Evolutionary conservation across 1,140 invertebrate species (phyloP).

Genomic region (Drosophila mauritiana): DNA sequence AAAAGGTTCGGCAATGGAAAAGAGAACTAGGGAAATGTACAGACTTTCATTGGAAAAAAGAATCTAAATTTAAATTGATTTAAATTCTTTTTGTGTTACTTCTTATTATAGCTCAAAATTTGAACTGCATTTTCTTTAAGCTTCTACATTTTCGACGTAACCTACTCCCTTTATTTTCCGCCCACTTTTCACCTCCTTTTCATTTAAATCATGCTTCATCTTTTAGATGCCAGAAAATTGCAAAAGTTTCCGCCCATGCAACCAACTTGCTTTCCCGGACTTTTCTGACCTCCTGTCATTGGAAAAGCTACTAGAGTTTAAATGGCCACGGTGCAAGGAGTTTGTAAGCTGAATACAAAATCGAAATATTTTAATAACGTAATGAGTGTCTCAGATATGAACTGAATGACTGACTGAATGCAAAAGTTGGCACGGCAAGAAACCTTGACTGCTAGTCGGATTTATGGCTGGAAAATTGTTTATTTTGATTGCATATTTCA

Average conservation of each 20-base stretch:
- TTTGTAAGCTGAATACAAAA: constrained; percentile 46
- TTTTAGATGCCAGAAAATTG: constrained; percentile 36
- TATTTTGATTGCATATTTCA: constrained; percentile 71
- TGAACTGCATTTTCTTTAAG: neutral
- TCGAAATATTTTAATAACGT: constrained; percentile 67
- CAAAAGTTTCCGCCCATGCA: constrained; percentile 35
- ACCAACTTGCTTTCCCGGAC: constrained; percentile 5
- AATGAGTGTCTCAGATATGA: constrained; percentile 47
- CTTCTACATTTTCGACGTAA: neutral
- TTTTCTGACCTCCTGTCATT: constrained; percentile 26
- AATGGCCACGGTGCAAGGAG: constrained; percentile 40
- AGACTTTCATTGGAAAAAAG: neutral
- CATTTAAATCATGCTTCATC: constrained; percentile 10
- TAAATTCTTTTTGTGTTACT: neutral
- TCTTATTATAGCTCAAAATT: neutral
- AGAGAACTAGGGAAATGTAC: neutral
- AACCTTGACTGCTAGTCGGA: constrained; percentile 39
- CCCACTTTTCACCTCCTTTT: neutral
- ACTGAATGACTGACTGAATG: constrained; percentile 36
- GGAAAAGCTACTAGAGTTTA: constrained; percentile 8
- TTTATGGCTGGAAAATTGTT: constrained; percentile 61
- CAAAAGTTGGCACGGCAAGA: neutral
- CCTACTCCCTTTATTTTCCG: neutral
- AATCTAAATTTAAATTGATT: too few species aligned
- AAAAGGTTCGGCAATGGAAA: neutral